Evolutionary conservation across 2,113 vertebrate species (phyloP).

Genomic region (Muscicapa adusta): DNA sequence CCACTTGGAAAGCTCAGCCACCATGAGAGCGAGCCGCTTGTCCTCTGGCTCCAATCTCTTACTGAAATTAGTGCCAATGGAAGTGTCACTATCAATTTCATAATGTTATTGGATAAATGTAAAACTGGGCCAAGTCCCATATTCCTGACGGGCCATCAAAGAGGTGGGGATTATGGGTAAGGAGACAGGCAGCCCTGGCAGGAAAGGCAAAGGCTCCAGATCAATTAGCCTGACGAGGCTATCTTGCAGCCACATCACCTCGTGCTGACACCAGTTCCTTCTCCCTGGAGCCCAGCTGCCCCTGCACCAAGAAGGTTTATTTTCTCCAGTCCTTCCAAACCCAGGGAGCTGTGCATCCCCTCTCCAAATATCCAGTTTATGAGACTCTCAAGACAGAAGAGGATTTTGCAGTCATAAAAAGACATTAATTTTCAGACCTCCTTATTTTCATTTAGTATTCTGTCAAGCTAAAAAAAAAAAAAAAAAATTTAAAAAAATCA

Average conservation of each 20-base stretch:
- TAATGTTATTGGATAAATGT: slow-evolving; percentile 74
- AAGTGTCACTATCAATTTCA: slow-evolving; percentile 80
- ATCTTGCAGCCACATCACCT: slow-evolving; percentile 71
- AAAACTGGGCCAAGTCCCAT: slow-evolving; percentile 68
- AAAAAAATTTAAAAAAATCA: background rate
- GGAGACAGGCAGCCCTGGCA: slow-evolving; percentile 75
- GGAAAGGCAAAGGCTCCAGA: slow-evolving; percentile 73
- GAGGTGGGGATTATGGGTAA: slow-evolving; percentile 72
- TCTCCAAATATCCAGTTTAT: slow-evolving; percentile 10
- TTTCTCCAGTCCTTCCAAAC: slow-evolving; percentile 29
- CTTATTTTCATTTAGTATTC: slow-evolving; percentile 17
- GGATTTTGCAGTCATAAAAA: slow-evolving; percentile 11
- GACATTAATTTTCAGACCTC: slow-evolving; percentile 17
- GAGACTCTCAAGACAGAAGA: background rate
- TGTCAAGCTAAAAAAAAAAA: slow-evolving; percentile 38
- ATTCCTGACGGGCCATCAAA: slow-evolving; percentile 71
- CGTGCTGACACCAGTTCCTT: slow-evolving; percentile 57
- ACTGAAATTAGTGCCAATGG: slow-evolving; percentile 74
- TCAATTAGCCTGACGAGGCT: slow-evolving; percentile 75
- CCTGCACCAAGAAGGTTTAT: background rate
- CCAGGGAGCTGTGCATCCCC: background rate
- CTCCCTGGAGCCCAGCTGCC: slow-evolving; percentile 7
- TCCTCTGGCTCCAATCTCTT: slow-evolving; percentile 74
- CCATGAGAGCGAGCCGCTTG: slow-evolving; percentile 64
- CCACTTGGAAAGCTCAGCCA: slow-evolving; percentile 67